Conservation (phyloP, 2,888 invertebrate genomes). For the Rapana venosa region DNA sequence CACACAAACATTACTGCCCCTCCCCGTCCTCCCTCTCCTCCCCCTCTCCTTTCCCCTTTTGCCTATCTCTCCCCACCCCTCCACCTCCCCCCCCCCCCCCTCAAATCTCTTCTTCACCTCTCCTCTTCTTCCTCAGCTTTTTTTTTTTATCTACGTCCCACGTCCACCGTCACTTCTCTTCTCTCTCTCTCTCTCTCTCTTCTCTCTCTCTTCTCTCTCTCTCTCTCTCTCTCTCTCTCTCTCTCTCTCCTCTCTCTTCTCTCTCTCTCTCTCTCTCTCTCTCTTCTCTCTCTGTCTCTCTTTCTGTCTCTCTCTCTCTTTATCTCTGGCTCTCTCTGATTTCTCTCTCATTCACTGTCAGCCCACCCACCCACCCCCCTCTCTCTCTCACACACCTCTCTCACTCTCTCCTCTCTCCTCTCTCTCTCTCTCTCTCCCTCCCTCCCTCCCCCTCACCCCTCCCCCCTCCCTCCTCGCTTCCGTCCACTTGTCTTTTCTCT, state of each 20-base stretch:
- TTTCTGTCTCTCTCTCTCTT: background rate
- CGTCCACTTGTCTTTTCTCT: too few species aligned
- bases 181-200: background rate
- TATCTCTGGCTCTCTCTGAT: background rate
- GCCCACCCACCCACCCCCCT: too few species aligned
- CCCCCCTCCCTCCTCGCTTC: too few species aligned
- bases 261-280: background rate
- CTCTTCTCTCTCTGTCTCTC: background rate
- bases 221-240: background rate
- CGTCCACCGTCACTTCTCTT: background rate
- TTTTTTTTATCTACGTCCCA: background rate
- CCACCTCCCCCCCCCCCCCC: too few species aligned
- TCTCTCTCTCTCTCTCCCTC: too few species aligned
- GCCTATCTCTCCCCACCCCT: background rate
- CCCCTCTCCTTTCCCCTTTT: background rate
- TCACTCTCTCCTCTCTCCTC: too few species aligned
- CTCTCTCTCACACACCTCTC: background rate
- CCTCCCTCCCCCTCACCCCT: too few species aligned
- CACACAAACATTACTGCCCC: background rate
- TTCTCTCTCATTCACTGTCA: too few species aligned
- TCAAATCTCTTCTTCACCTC: background rate
- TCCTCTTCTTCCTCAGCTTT: background rate
- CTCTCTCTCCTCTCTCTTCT: background rate
- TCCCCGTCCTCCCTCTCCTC: background rate
- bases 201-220: background rate